phyloP scores from a whole-genome alignment of 2,888 invertebrate genomes.

The Dasysyrphus tricinctus region DNA sequence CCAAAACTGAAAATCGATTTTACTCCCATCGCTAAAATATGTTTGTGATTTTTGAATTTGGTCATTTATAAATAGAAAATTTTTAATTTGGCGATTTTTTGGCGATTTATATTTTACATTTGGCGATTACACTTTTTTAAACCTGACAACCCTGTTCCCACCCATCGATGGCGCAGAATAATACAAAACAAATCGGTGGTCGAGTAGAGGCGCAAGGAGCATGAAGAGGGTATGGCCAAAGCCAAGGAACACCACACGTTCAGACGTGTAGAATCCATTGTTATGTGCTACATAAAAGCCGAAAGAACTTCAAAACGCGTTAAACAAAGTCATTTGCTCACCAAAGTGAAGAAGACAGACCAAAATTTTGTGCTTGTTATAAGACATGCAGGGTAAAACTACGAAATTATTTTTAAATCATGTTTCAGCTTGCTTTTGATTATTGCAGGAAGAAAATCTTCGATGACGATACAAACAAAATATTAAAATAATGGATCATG shows the following conservation, averaged over 20 bases:
- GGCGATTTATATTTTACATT: too few relatives aligned
- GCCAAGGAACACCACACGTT: conserved; percentile 80
- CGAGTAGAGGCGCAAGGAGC: conserved; percentile 80
- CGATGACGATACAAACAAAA: conserved; percentile 80
- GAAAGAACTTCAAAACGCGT: conserved; percentile 81
- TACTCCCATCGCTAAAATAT: too few relatives aligned
- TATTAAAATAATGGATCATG: conserved; percentile 80
- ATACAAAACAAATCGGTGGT: conserved; percentile 80
- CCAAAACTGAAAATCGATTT: too few relatives aligned
- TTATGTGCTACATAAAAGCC: conserved; percentile 81
- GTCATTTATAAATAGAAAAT: too few relatives aligned
- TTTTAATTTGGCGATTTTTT: too few relatives aligned
- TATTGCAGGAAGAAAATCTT: conserved; percentile 81
- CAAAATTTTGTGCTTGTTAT: conserved; percentile 81
- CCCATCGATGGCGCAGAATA: conserved; percentile 82
- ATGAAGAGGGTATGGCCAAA: conserved; percentile 78
- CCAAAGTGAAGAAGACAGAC: conserved; percentile 78
- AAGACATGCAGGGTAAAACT: conserved; percentile 80
- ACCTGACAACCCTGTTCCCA: too few relatives aligned
- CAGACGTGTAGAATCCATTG: conserved; percentile 82
- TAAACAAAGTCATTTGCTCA: conserved; percentile 78
- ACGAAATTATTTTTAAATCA: neutral
- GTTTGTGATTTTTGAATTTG: too few relatives aligned
- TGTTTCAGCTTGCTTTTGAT: neutral
- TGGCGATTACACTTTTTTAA: too few relatives aligned